Evolutionary conservation across 2,797 vertebrate species (phyloP), one percentile per base, ranked within the genome.

Genomic region (Muscicapa comitata): DNA sequence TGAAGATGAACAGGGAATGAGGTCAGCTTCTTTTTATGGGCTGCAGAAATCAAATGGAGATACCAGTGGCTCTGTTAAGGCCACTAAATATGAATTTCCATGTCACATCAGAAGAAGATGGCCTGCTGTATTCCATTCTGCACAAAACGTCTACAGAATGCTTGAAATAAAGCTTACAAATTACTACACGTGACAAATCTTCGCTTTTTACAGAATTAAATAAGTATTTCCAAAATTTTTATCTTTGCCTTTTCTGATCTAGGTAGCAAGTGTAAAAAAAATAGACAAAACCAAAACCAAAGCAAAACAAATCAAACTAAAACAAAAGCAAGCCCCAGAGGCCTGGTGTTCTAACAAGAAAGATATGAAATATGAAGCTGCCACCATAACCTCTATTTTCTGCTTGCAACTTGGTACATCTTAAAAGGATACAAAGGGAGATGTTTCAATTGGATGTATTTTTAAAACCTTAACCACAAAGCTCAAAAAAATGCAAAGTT

Each of bases 21-120:
- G 53, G 53, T 94, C 89, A 85, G 38, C 35, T 47, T 71, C 57
- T 83, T 93, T 91, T 91, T 77, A 90, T 29, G 50, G 78, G 50
- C 33, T 86, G n/a, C 11, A 35, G 87, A 88, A 93, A 93, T 61
- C 87, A 88, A 78, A 86, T n/a, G 51, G 58, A 88, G 90, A 65
- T 29, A 75, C 11, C 35, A 67, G 42, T 25, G 7, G 16, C 29
- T 88, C n/a, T 74, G 17, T 77, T 80, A 94, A 77, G 33, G 45
- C n/a, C 72, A 67, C 35, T 42, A 85, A 87, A 89, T 17, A 86
- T 4, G 5, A 77, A 88, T 72, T 83, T 83, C 35, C 53, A 51
- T 6, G 23, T 42, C 16, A 12, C 42, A 77, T 51, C n/a, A 71
- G 38, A 82, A 91, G 47, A 83, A 55, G 63, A 88, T 29, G n/a